A percentile compares a stretch with the other conserved stretches of the same genome.
phyloP scores from a whole-genome alignment of 2,888 invertebrate species.

The Strigamia crassipes region DNA sequence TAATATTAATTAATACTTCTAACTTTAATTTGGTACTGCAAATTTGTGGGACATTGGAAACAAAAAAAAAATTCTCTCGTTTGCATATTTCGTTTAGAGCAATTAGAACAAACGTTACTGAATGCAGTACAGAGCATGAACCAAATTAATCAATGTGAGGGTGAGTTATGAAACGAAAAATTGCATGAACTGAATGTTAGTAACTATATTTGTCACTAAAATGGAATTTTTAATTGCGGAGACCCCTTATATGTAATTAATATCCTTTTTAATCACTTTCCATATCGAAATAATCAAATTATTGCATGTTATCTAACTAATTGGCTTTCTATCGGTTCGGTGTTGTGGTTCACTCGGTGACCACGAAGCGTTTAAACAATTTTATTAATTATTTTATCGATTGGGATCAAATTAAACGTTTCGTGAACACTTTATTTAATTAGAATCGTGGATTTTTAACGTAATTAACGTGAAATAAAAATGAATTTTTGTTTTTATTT shows the following conservation, averaged over 20 bases:
- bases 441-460: too few relatives aligned
- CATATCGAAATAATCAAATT: neutral
- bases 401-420: too few relatives aligned
- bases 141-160: slow-evolving; percentile 55
- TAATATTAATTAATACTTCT: neutral
- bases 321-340: neutral
- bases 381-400: too few relatives aligned
- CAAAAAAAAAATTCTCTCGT: slow-evolving; percentile 36
- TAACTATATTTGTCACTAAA: neutral
- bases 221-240: neutral
- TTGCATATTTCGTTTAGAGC: slow-evolving; percentile 51
- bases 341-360: neutral
- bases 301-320: neutral
- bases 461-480: too few relatives aligned
- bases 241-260: neutral
- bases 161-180: slow-evolving; percentile 47
- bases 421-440: too few relatives aligned
- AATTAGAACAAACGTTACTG: slow-evolving; percentile 56
- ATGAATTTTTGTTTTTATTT: slow-evolving; percentile 46
- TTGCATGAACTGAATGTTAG: slow-evolving; percentile 24
- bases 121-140: slow-evolving; percentile 57
- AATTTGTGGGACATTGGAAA: slow-evolving; percentile 12
- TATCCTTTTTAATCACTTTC: neutral
- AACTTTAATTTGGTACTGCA: neutral
- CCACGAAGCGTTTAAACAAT: too few relatives aligned